A percentile compares a stretch with the other conserved stretches of the same genome.
Conservation (phyloP, 2,888 invertebrate genomes). For the Oxystoma pomonae region DNA sequence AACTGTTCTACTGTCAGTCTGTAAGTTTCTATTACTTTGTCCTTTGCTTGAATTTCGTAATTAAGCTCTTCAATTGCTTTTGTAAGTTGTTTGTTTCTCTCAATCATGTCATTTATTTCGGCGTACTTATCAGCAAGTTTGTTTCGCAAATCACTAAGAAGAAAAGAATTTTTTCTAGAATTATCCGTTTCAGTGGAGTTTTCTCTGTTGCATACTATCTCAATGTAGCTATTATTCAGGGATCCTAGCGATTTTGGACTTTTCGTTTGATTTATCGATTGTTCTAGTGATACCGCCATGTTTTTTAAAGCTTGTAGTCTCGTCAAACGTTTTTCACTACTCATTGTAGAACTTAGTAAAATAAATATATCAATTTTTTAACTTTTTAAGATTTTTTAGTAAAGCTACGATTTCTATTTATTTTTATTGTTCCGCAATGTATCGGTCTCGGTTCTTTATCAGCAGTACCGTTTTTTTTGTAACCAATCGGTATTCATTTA, state of each 20-base stretch:
- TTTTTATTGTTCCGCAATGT: not conserved
- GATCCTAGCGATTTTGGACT: not conserved
- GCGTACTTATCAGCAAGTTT: not conserved
- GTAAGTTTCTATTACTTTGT: too few species aligned
- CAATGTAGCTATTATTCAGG: not conserved
- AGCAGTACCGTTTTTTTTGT: not conserved
- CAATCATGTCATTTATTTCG: not conserved
- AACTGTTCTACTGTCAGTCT: not conserved
- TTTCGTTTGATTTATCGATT: not conserved
- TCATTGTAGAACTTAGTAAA: not conserved
- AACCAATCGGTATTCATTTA: not conserved
- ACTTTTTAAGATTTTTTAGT: too few species aligned
- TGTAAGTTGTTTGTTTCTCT: not conserved
- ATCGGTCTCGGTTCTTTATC: not conserved
- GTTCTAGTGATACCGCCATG: not conserved
- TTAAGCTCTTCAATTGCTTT: not conserved
- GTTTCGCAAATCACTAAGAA: not conserved
- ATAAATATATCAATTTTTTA: not conserved
- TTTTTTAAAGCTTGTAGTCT: not conserved
- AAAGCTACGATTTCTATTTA: not conserved
- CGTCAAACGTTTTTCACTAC: not conserved
- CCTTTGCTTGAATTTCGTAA: not conserved
- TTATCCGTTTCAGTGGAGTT: not conserved
- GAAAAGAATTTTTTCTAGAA: not conserved
- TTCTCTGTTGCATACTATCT: not conserved